Conservation (phyloP, 2,888 invertebrate species). For the Eubasilissa splendida region DNA sequence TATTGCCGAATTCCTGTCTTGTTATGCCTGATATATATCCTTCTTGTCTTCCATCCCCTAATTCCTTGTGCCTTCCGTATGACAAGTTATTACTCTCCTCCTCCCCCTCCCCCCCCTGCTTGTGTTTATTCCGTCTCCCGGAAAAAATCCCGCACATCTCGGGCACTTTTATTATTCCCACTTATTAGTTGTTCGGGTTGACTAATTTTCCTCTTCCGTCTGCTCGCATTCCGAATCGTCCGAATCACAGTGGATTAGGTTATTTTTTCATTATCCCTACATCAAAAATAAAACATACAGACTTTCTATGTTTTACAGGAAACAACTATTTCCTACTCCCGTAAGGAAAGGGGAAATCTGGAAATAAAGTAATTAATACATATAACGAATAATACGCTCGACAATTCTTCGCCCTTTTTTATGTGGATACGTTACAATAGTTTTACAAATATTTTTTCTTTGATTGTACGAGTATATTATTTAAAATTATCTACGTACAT, state of each 20-base stretch:
- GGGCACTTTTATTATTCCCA: conserved; percentile 39
- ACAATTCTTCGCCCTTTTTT: no score
- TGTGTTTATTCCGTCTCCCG: neutral
- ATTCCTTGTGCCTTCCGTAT: conserved; percentile 47
- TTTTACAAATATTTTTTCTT: no score
- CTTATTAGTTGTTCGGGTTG: conserved; percentile 43
- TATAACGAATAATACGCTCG: no score
- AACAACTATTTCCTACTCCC: no score
- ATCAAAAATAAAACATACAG: neutral
- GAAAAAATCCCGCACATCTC: conserved; percentile 21
- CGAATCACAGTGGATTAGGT: conserved; percentile 3
- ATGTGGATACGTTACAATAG: no score
- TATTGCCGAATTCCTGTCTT: conserved; percentile 54
- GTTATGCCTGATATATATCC: conserved; percentile 54
- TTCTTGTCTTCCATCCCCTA: conserved; percentile 32
- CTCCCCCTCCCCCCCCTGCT: conserved; percentile 12
- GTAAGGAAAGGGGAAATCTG: no score
- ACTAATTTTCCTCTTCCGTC: conserved; percentile 48
- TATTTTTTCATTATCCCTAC: no score
- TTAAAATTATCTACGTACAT: no score
- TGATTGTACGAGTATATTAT: no score
- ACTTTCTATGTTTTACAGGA: no score
- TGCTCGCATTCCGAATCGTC: conserved; percentile 14
- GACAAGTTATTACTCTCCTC: conserved; percentile 49
- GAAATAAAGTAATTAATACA: no score